These are phyloP conservation scores for Platycheirus albimanus DNA, from an alignment of 2,888 invertebrate species.

Conservation along the genomic window DNA sequence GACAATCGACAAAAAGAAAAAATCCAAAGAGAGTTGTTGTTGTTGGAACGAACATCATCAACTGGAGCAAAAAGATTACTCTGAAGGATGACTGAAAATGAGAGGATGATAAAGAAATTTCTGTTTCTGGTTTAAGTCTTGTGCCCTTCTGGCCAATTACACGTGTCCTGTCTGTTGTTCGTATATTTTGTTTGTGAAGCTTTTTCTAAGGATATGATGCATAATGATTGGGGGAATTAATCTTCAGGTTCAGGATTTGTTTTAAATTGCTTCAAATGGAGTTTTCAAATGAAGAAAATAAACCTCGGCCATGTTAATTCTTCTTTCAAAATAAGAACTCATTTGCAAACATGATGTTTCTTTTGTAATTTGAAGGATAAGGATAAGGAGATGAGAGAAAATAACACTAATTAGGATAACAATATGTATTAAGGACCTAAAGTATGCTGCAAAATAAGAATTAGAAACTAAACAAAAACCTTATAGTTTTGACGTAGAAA, in stretches of 20 bases:
- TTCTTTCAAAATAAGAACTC: no score
- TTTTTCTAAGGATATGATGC: constrained; percentile 16
- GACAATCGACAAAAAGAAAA: constrained; percentile 19
- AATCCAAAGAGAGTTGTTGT: neutral
- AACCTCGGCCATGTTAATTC: no score
- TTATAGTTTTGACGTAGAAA: no score
- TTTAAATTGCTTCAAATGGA: constrained; percentile 4
- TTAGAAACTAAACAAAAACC: no score
- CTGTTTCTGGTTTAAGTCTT: constrained; percentile 41
- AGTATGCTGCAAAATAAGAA: no score
- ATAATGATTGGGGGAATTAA: constrained; percentile 33
- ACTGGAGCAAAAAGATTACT: constrained; percentile 36
- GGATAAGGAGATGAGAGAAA: no score
- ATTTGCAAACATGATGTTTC: no score
- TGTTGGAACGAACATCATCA: constrained; percentile 18
- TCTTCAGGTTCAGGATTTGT: neutral
- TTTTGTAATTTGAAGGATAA: no score
- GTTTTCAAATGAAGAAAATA: neutral
- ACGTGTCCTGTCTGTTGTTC: constrained; percentile 47
- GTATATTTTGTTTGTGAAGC: constrained; percentile 1
- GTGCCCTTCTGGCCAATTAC: constrained; percentile 62
- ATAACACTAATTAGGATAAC: no score
- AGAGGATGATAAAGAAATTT: constrained; percentile 33
- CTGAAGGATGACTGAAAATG: constrained; percentile 23
- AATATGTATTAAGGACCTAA: no score